Percentiles rank a stretch among this genome's conserved stretches.
Evolutionary conservation across 2,888 invertebrate species (phyloP).

Genomic region (Tanypteryx hageni): DNA sequence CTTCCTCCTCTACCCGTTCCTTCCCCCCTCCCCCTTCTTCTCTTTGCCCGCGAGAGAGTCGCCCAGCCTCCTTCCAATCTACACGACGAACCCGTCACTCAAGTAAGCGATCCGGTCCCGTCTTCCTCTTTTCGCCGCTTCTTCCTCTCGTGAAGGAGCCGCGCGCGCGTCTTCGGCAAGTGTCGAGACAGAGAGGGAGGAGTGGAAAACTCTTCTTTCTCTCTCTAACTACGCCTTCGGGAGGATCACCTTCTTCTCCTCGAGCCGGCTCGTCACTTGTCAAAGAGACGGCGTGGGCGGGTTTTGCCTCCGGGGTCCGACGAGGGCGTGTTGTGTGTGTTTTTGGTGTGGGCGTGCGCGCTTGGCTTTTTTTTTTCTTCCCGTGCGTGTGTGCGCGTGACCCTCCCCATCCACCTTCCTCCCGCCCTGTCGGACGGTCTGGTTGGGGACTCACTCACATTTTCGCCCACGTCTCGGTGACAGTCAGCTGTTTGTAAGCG

Average conservation of each 20-base stretch:
- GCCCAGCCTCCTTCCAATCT: conserved; percentile 38
- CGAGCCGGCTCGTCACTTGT: not conserved
- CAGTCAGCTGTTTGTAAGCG: conserved; percentile 5
- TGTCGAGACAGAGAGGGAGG: not conserved
- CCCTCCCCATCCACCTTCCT: not conserved
- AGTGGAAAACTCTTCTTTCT: too few species aligned
- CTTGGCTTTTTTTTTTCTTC: not conserved
- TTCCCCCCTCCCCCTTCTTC: not conserved
- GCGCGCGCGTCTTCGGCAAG: not conserved
- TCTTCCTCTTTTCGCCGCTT: not conserved
- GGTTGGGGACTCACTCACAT: not conserved
- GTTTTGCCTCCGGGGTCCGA: not conserved
- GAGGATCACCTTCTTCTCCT: not conserved
- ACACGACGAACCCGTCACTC: conserved; percentile 60
- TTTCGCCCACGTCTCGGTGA: not conserved
- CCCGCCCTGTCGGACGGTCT: not conserved
- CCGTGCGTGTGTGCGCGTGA: not conserved
- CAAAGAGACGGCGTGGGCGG: not conserved
- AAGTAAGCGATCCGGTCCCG: conserved; percentile 40
- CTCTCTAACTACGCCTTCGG: too few species aligned
- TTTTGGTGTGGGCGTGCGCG: not conserved
- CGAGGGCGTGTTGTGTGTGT: conserved; percentile 2
- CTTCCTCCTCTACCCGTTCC: not conserved
- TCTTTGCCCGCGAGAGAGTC: not conserved
- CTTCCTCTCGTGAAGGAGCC: not conserved